These are phyloP conservation scores for Cheilosia vulpina DNA, from an alignment of 2,888 invertebrate genomes.

Conservation along the genomic window DNA sequence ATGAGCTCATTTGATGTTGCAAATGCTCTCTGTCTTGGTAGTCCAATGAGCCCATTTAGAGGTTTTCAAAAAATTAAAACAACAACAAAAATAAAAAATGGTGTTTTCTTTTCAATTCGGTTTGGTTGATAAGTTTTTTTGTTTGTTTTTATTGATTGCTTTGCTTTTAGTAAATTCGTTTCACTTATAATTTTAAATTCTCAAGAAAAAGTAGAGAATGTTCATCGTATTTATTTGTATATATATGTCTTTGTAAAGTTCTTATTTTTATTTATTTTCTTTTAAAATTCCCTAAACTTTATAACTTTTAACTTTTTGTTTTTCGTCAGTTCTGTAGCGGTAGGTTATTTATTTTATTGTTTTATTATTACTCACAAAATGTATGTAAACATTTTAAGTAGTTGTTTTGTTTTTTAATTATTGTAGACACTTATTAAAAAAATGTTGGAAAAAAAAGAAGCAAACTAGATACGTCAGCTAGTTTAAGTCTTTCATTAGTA, in stretches of 20 bases:
- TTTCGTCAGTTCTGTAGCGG: conserved; percentile 21
- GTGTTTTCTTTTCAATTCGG: conserved; percentile 29
- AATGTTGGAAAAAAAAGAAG: conserved; percentile 10
- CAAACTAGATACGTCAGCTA: conserved; percentile 11
- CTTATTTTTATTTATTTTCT: conserved; percentile 22
- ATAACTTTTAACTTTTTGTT: conserved; percentile 5
- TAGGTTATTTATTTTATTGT: conserved; percentile 9
- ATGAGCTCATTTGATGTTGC: conserved; percentile 65
- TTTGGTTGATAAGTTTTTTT: not conserved
- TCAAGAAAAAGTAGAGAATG: conserved; percentile 16
- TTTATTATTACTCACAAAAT: conserved; percentile 1
- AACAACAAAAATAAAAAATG: conserved; percentile 10
- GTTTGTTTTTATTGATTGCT: conserved; percentile 24
- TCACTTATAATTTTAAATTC: conserved; percentile 36
- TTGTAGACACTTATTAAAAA: conserved; percentile 39
- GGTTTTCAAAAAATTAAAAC: conserved; percentile 9
- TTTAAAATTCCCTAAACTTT: conserved; percentile 48
- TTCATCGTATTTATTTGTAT: conserved; percentile 20
- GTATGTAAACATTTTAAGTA: not conserved
- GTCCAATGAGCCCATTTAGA: conserved; percentile 30
- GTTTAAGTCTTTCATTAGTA: conserved; percentile 21
- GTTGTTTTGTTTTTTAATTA: conserved; percentile 4
- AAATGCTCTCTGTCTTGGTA: conserved; percentile 14
- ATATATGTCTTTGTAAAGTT: conserved; percentile 10
- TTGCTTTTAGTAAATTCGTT: conserved; percentile 58